A percentile compares a stretch with the other conserved stretches of the same genome.
These are phyloP conservation scores for Hirudo medicinalis DNA, from an alignment of 1,140 invertebrate species.

Conservation along the genomic window DNA sequence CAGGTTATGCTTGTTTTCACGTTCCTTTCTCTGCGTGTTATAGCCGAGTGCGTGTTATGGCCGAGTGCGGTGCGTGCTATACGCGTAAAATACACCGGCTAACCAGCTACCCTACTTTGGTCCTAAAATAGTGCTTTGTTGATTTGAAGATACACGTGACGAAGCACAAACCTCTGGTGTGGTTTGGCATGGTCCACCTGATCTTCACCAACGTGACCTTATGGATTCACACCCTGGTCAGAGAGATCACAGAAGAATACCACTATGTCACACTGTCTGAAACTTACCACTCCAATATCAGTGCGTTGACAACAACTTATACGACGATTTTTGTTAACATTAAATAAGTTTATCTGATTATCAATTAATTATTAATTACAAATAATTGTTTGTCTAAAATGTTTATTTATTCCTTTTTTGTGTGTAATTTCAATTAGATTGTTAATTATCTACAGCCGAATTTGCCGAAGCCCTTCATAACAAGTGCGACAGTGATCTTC, in stretches of 20 bases:
- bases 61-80: too few relatives aligned
- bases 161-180: constrained; percentile 8
- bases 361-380: too few relatives aligned
- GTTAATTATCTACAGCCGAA: not conserved
- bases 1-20: too few relatives aligned
- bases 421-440: not conserved
- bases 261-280: not conserved
- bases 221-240: constrained; percentile 28
- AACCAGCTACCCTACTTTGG: too few relatives aligned
- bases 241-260: constrained; percentile 28
- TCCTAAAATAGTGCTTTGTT: too few relatives aligned
- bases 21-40: too few relatives aligned
- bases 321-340: too few relatives aligned
- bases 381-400: too few relatives aligned
- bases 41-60: too few relatives aligned
- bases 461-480: not conserved
- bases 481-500: constrained; percentile 10
- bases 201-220: constrained; percentile 12
- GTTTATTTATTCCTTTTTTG: not conserved
- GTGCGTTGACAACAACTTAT: not conserved
- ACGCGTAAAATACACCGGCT: too few relatives aligned
- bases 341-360: too few relatives aligned
- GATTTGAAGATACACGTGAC: constrained; percentile 4
- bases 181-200: constrained; percentile 20
- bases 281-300: not conserved